phyloP scores from a whole-genome alignment of 2,888 invertebrate genomes.

The Acleris sparsana region DNA sequence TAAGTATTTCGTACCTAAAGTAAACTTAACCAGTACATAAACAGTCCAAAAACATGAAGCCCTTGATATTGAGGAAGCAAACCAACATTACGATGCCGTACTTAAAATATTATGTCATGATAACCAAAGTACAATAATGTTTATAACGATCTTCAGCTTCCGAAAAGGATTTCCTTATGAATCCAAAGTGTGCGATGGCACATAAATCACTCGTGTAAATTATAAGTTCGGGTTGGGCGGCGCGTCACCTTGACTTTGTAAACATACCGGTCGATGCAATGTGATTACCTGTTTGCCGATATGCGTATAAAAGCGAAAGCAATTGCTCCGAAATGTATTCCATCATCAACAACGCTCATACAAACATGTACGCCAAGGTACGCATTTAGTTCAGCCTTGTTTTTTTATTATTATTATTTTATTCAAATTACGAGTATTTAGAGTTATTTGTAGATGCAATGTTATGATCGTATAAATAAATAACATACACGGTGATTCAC shows the following conservation, averaged over 20 bases:
- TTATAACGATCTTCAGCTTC: slow-evolving; percentile 27
- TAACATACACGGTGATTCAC: no score
- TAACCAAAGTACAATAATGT: slow-evolving; percentile 3
- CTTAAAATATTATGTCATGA: slow-evolving; percentile 6
- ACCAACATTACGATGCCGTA: slow-evolving; percentile 5
- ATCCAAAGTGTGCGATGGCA: slow-evolving; percentile 26
- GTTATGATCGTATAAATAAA: no score
- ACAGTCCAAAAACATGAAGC: slow-evolving; percentile 20
- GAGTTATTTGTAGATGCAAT: no score
- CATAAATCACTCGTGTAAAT: slow-evolving; percentile 40
- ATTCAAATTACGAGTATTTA: background rate
- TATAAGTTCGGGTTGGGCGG: slow-evolving; percentile 46
- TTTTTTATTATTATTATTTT: background rate
- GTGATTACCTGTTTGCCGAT: slow-evolving; percentile 65
- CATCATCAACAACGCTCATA: slow-evolving; percentile 59
- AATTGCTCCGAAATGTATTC: slow-evolving; percentile 69
- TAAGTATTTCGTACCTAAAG: background rate
- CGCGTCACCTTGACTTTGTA: slow-evolving; percentile 73
- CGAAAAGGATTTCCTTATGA: slow-evolving; percentile 44
- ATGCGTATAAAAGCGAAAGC: slow-evolving; percentile 74
- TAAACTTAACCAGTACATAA: slow-evolving; percentile 1
- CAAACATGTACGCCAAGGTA: slow-evolving; percentile 80
- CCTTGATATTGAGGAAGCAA: slow-evolving; percentile 33
- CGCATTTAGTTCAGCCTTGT: slow-evolving; percentile 22
- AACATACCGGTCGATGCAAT: slow-evolving; percentile 61